Base-by-base conservation (phyloP, 2,888 invertebrate genomes). In the Netelia virgata region DNA sequence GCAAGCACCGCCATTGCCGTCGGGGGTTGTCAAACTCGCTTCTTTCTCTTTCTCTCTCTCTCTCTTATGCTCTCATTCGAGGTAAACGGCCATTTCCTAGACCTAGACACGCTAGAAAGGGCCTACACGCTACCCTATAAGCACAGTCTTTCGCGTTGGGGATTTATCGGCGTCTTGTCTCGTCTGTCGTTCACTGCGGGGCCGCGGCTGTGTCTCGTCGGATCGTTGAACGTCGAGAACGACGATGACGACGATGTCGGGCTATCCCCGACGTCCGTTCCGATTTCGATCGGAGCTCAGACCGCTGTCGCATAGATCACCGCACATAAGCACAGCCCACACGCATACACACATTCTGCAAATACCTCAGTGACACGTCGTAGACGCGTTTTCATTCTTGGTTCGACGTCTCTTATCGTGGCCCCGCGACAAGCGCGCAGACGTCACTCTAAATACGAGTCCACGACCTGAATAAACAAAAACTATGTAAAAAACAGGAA, bases 91-190 rank as follows among this genome's bases (percentile, higher is more conserved):
- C 55, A 73, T 80, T 84, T 76, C 80, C 76, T 73, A 80, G 50
- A 72, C 68, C 74, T 75, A 78, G 77, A 50, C 77, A 78, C 55
- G 74, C 74, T 64, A 78, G 28, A 74, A 66, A 77, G 23, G 69
- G 47, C 20, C 50, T 43, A 63, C 9, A 63, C 9, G 6, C 36
- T 47, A 47, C 47, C 47, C 57, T 57, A 16, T 9, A 16, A 18
- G 18, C 10, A 57, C 57, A 5, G 70, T 75, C 81, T 79, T 82
- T 82, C 78, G 72, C 84, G 59, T 82, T 72, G 53, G 59, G 50
- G 70, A 82, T 84, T 84, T 84, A 84, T 82, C 84, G 78, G n/a
- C 55, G 63, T 59, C 73, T 73, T 76, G 83, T 80, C 80, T 76
- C 80, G 72, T 57, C 69, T 78, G 64, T 59, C 77, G 63, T 61